Evolutionary conservation across 2,113 vertebrate genomes (phyloP), one percentile per base, ranked within the genome.

Genomic region (Morone saxatilis): DNA sequence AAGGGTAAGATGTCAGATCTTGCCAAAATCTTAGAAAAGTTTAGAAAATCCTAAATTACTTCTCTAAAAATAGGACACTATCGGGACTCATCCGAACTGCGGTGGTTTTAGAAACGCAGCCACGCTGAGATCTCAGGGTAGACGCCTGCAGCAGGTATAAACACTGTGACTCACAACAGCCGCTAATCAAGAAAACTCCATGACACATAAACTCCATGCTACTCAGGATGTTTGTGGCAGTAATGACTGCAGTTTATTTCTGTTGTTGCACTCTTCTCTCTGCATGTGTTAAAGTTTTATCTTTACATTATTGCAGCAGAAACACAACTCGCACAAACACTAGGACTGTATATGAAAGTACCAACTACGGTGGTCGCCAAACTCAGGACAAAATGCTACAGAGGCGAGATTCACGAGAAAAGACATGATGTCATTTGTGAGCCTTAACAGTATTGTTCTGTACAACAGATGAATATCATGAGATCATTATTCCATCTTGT

Each of bases 31-130:
- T 57, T 59, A 38, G n/a, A n/a, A n/a, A n/a, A 72, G 41, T 83
- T 83, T 36, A 25, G 45, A 81, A 81, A 80, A 86, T 82, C 77
- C 81, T 65, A 78, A 83, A 86, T 81, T 43, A 67, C 70, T 68
- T 65, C 41, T 78, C 82, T 69, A 70, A 81, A 87, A 84, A 82
- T 65, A 86, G 60, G 17, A 51, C 63, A 11, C 60, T 7, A 25
- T 67, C 31, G 4, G 65, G 5, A 7, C 11, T 19, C 51, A 50
- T 68, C 47, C 16, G 7, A 19, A 65, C 48, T 16, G 48, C 36
- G 5, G 41, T 22, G 38, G 54, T 73, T 84, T 70, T 75, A 71
- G 17, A 66, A 45, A 76, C 41, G 20, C 43, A 61, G 8, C 17
- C 74, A 8, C 48, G 80, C 71, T n/a, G 86, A 41, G 66, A 75